Base-by-base conservation (phyloP, 2,113 vertebrate species). In the Astur gentilis region DNA sequence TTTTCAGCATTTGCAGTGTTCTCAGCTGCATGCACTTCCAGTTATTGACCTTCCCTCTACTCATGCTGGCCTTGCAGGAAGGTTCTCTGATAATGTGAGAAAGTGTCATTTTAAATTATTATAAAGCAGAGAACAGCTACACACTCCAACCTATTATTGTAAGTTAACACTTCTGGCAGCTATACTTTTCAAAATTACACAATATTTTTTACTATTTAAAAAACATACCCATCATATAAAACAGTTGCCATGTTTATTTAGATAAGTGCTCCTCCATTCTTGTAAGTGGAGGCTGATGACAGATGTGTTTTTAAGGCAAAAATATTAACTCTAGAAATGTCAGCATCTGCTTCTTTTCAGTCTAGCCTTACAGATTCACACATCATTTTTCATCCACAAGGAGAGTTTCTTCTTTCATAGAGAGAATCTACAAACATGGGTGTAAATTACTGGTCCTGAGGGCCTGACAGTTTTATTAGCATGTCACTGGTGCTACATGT, bases 271-370 rank as follows among this genome's bases (percentile, higher is more conserved):
- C 89, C 93, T 96, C 94, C 40, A 29, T 87, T 96, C 88, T 97
- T 97, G 77, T 95, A 83, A 97, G 94, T 94, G 92, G 80, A 97
- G 91, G 94, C 87, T 94, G 97, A 97, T 97, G 98, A 98, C 97
- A 98, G 97, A 98, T 87, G 54, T 36, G 36, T 97, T 98, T 98
- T 97, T 92, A 97, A 96, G 94, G 93, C 82, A 95, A 97, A 97
- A 96, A 96, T 98, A 97, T 95, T 94, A 98, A 97, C 96, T 97
- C 94, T 97, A 86, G 95, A 96, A 95, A 95, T 88, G 88, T 93
- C 95, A 96, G 84, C 98, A 98, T 98, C 98, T 98, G 98, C 83
- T 98, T 90, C 97, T 97, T 98, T 91, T 98, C 97, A 97, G 92
- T 79, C 91, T 81, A 92, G 93, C 93, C 91, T 96, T 87, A 85